Evolutionary conservation across 2,113 vertebrate species (phyloP).

Genomic region (Ochotona princeps): DNA sequence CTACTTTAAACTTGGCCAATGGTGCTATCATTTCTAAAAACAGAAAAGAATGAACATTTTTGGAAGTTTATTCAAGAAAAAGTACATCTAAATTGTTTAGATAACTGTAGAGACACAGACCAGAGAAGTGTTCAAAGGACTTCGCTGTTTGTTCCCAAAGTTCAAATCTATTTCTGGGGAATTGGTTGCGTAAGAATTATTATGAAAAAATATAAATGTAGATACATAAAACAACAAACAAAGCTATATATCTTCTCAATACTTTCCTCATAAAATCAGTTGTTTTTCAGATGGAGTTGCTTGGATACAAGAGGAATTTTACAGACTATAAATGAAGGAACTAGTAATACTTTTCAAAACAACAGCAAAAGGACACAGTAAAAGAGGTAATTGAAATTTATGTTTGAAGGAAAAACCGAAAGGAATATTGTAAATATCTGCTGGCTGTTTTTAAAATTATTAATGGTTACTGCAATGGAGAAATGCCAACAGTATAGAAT

Average conservation of each 20-base stretch:
- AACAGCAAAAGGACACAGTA: constrained; percentile 49
- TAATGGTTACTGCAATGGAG: constrained; percentile 60
- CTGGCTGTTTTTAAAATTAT: constrained; percentile 62
- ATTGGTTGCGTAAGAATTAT: constrained; percentile 32
- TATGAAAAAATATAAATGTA: background rate
- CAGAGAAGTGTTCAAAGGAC: constrained; percentile 44
- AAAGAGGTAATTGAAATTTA: constrained; percentile 53
- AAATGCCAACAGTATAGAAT: constrained; percentile 32
- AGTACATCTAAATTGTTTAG: constrained; percentile 31
- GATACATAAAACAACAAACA: background rate
- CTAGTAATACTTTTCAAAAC: constrained; percentile 51
- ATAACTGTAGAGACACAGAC: background rate
- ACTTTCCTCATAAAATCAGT: background rate
- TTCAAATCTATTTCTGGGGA: constrained; percentile 3
- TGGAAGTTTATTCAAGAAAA: constrained; percentile 7
- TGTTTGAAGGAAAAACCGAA: constrained; percentile 61
- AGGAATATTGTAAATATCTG: constrained; percentile 45
- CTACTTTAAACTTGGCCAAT: constrained; percentile 34
- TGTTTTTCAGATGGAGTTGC: constrained; percentile 57
- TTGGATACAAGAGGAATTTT: constrained; percentile 50
- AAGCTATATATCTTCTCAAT: constrained; percentile 7
- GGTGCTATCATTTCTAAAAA: constrained; percentile 30
- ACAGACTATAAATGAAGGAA: constrained; percentile 55
- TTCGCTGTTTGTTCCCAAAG: background rate
- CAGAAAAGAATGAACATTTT: constrained; percentile 9